Percentiles rank a stretch among this genome's conserved stretches.
Evolutionary conservation across 2,797 vertebrate species (phyloP).

Genomic region (Vespertilio murinus): DNA sequence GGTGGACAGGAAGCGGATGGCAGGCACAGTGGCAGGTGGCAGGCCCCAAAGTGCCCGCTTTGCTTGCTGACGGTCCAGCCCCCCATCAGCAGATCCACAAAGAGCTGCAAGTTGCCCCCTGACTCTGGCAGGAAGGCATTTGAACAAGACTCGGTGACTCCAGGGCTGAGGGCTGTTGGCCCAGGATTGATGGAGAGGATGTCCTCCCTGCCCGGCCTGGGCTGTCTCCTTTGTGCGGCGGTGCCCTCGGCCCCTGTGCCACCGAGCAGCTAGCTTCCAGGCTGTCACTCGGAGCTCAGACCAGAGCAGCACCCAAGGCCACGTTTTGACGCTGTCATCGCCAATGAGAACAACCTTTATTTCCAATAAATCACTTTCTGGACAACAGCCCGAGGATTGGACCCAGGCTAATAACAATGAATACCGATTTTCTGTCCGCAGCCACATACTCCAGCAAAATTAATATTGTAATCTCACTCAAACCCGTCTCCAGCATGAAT

Average conservation of each 20-base stretch:
- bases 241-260: not conserved
- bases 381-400: rapidly evolving
- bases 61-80: not conserved
- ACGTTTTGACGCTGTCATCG: not conserved
- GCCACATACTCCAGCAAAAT: not conserved
- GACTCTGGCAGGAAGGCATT: not conserved
- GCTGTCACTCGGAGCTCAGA: not conserved
- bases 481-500: not conserved
- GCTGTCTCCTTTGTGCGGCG: not conserved
- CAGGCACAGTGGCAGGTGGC: not conserved
- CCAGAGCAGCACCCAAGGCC: not conserved
- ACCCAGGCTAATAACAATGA: not conserved
- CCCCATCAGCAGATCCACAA: not conserved
- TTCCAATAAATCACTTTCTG: not conserved
- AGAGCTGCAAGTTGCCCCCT: not conserved
- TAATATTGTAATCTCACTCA: not conserved
- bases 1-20: not conserved
- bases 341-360: not conserved
- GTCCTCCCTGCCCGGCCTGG: not conserved
- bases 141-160: not conserved
- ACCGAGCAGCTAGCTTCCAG: not conserved
- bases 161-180: not conserved
- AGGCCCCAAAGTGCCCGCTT: not conserved
- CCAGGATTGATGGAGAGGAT: not conserved
- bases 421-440: slow-evolving; percentile 21